Evolutionary conservation across 2,113 vertebrate genomes (phyloP).

Genomic region (Sapayoa aenigma): DNA sequence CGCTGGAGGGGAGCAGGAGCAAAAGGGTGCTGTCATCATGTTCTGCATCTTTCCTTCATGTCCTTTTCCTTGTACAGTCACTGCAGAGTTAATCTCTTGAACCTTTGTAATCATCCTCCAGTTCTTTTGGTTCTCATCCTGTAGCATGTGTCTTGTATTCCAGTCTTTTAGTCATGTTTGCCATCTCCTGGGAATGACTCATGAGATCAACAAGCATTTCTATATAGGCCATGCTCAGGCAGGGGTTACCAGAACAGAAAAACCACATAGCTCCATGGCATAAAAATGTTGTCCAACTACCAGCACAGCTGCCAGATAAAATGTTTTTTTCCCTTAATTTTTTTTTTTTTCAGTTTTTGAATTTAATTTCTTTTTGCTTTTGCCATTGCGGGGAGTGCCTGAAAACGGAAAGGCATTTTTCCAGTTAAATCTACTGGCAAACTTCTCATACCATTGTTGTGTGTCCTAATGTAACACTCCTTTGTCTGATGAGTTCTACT

Average conservation of each 20-base stretch:
- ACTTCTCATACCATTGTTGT: slow-evolving; percentile 41
- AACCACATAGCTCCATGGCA: slow-evolving; percentile 37
- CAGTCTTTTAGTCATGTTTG: slow-evolving; percentile 14
- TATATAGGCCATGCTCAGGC: slow-evolving; percentile 1
- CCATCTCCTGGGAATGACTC: slow-evolving; percentile 35
- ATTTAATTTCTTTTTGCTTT: slow-evolving; percentile 44
- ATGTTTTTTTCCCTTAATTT: neutral
- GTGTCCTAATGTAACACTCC: slow-evolving; percentile 27
- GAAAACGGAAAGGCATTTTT: slow-evolving; percentile 48
- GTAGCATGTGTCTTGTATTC: neutral
- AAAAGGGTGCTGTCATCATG: neutral
- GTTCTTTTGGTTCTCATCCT: neutral
- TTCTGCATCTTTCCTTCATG: neutral
- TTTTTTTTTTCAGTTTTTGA: neutral
- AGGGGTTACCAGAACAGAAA: slow-evolving; percentile 58
- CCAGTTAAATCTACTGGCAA: slow-evolving; percentile 41
- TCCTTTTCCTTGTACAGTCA: neutral
- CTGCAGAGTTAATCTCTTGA: neutral
- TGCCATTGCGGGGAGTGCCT: slow-evolving; percentile 25
- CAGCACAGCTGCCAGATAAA: slow-evolving; percentile 21
- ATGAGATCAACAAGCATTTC: slow-evolving; percentile 9
- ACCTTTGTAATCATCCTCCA: neutral
- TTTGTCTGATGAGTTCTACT: slow-evolving; percentile 13
- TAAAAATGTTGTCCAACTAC: slow-evolving; percentile 1
- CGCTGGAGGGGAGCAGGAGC: neutral